Percentiles rank a stretch among this genome's conserved stretches.
phyloP scores from a whole-genome alignment of 2,888 invertebrate species.

The Eupeodes latifasciatus region DNA sequence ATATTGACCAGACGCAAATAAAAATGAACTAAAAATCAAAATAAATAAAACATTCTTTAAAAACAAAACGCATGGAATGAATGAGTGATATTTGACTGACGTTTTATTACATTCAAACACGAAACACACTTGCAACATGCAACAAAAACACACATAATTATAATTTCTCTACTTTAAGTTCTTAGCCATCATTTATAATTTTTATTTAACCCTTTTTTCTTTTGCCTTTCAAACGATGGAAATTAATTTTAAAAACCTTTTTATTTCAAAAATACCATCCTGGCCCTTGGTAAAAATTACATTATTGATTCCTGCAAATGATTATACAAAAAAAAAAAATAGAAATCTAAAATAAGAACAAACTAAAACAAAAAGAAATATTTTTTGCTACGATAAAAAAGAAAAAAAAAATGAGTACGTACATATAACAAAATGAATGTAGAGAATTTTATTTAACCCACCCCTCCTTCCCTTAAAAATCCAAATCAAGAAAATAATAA shows the following conservation, averaged over 20 bases:
- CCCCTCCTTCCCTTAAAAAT: neutral
- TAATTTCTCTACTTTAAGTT: conserved; percentile 14
- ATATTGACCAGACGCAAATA: conserved; percentile 77
- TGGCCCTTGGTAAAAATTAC: conserved; percentile 20
- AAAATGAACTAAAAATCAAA: conserved; percentile 23
- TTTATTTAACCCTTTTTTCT: neutral
- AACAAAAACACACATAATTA: conserved; percentile 30
- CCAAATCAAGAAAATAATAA: conserved; percentile 17
- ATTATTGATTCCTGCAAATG: conserved; percentile 36
- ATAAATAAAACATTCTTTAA: conserved; percentile 58
- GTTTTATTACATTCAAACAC: conserved; percentile 64
- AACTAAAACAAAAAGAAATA: conserved; percentile 36
- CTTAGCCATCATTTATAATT: neutral
- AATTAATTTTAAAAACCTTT: conserved; percentile 9
- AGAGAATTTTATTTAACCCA: conserved; percentile 35
- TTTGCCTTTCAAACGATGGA: neutral
- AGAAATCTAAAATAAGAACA: conserved; percentile 14
- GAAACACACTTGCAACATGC: conserved; percentile 24
- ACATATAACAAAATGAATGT: conserved; percentile 27
- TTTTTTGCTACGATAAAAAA: conserved; percentile 70
- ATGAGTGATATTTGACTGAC: conserved; percentile 74
- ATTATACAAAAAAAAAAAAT: conserved; percentile 22
- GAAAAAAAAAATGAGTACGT: neutral
- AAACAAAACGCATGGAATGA: conserved; percentile 49
- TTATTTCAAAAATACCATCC: neutral